Evolutionary conservation across 1,140 invertebrate genomes (phyloP).

Genomic region (Dreissena polymorpha): DNA sequence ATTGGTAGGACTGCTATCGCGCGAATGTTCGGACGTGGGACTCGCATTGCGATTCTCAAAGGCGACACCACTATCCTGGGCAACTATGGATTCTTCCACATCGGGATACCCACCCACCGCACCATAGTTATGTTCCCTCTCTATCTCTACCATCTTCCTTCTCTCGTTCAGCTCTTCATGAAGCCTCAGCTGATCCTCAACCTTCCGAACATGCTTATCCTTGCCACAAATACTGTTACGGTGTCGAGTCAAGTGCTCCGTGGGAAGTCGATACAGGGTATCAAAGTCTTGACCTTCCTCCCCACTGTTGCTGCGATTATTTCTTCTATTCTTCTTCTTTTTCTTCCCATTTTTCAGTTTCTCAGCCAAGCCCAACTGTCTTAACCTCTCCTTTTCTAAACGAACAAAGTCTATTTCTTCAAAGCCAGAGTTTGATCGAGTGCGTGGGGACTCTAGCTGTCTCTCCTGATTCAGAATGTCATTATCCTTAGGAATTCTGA

Average conservation of each 20-base stretch:
- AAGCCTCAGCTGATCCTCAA: slow-evolving; percentile 47
- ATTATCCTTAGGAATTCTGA: slow-evolving; percentile 40
- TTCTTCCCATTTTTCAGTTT: slow-evolving; percentile 40
- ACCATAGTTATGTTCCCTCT: slow-evolving; percentile 44
- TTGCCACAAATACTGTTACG: slow-evolving; percentile 35
- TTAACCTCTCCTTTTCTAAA: slow-evolving; percentile 44
- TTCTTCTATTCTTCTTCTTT: slow-evolving; percentile 51
- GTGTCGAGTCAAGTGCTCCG: slow-evolving; percentile 52
- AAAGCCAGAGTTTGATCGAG: slow-evolving; percentile 6
- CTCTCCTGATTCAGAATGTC: slow-evolving; percentile 47
- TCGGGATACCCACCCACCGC: slow-evolving; percentile 52
- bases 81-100: slow-evolving; percentile 20
- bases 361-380: slow-evolving; percentile 15
- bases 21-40: slow-evolving; percentile 48
- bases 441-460: slow-evolving; percentile 14
- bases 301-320: slow-evolving; percentile 42
- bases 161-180: slow-evolving; percentile 55
- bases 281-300: slow-evolving; percentile 55
- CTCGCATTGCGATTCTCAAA: slow-evolving; percentile 22
- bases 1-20: slow-evolving; percentile 50
- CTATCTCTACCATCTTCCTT: slow-evolving; percentile 47
- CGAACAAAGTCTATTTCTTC: slow-evolving; percentile 46
- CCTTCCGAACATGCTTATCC: slow-evolving; percentile 17
- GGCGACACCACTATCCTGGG: neutral
- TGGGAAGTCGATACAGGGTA: slow-evolving; percentile 52